These are phyloP conservation scores for Autographa gamma DNA, from an alignment of 2,888 invertebrate species.

Conservation along the genomic window DNA sequence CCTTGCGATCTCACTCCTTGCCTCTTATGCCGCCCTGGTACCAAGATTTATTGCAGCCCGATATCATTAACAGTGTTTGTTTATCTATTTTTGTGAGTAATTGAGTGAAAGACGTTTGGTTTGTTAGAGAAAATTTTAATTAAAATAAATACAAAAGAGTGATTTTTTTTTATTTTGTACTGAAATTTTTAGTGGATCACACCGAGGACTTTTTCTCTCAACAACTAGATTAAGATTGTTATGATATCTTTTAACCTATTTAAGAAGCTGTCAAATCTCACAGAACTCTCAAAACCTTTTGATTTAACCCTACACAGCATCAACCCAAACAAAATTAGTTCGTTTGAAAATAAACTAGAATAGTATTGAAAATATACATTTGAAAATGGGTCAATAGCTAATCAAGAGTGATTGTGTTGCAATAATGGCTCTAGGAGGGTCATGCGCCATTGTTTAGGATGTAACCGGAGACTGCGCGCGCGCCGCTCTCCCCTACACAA, in stretches of 20 bases:
- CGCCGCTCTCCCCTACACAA: slow-evolving; percentile 47
- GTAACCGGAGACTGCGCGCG: slow-evolving; percentile 64
- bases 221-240: too few species aligned
- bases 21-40: slow-evolving; percentile 78
- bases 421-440: slow-evolving; percentile 60
- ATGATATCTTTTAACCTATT: not conserved
- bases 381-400: slow-evolving; percentile 73
- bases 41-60: slow-evolving; percentile 77
- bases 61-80: slow-evolving; percentile 76
- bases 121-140: slow-evolving; percentile 33
- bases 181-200: too few species aligned
- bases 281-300: slow-evolving; percentile 3
- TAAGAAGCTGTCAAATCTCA: slow-evolving; percentile 15
- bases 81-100: slow-evolving; percentile 69
- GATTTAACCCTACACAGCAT: slow-evolving; percentile 41
- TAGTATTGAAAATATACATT: slow-evolving; percentile 59
- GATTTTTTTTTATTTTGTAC: too few species aligned
- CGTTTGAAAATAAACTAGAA: slow-evolving; percentile 49
- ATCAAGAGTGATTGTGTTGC: slow-evolving; percentile 75
- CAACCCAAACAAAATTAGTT: slow-evolving; percentile 51
- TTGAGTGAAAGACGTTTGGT: slow-evolving; percentile 59
- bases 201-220: too few species aligned
- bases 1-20: slow-evolving; percentile 74
- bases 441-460: slow-evolving; percentile 64
- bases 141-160: too few species aligned